Evolutionary conservation across 2,797 vertebrate species (phyloP).

Genomic region (Threskiornis aethiopicus): DNA sequence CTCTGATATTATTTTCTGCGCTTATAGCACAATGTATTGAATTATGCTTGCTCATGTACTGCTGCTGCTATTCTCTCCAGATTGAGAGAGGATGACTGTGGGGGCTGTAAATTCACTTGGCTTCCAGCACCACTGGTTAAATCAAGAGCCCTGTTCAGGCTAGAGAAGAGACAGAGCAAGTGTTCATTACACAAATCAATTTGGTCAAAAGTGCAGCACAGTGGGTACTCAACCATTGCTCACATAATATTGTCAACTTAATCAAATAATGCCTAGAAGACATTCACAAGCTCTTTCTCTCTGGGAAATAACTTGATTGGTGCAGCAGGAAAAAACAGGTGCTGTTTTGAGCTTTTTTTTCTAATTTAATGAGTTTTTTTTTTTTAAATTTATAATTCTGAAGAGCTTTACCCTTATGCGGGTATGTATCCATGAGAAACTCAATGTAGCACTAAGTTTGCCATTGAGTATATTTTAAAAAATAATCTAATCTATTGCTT

Average conservation of each 20-base stretch:
- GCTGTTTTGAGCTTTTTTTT: neutral
- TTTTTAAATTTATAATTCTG: constrained; percentile 2
- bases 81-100: constrained; percentile 75
- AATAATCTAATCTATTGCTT: neutral
- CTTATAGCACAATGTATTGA: constrained; percentile 81
- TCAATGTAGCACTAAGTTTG: neutral
- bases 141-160: constrained; percentile 79
- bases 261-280: constrained; percentile 82
- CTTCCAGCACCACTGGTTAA: constrained; percentile 74
- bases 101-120: constrained; percentile 78
- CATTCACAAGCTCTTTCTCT: constrained; percentile 70
- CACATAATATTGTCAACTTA: constrained; percentile 82
- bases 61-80: constrained; percentile 72
- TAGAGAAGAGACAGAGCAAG: constrained; percentile 76
- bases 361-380: neutral
- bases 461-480: neutral
- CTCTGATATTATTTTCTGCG: constrained; percentile 78
- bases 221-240: constrained; percentile 78
- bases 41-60: constrained; percentile 75
- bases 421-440: neutral
- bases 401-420: neutral
- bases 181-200: constrained; percentile 85
- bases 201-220: constrained; percentile 81
- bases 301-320: constrained; percentile 74
- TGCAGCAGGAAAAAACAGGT: constrained; percentile 52